Conservation (phyloP, 2,113 vertebrate species). For the Tetrax tetrax region DNA sequence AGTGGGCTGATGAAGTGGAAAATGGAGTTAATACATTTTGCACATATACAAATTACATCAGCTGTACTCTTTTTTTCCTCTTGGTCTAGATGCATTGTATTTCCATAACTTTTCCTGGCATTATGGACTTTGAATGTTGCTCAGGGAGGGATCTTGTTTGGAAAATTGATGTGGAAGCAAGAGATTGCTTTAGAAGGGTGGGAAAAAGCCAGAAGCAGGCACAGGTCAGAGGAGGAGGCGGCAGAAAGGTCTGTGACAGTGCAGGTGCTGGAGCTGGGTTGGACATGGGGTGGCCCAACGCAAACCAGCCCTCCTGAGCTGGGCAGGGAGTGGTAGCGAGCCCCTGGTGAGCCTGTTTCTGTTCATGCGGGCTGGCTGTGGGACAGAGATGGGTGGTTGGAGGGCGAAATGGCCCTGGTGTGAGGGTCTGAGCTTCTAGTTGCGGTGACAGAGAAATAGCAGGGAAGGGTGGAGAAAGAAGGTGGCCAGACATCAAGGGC, state of each 20-base stretch:
- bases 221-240: not conserved
- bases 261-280: not conserved
- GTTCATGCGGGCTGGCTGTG: not conserved
- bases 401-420: not conserved
- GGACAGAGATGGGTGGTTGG: not conserved
- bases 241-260: not conserved
- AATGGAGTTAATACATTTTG: conserved; percentile 5
- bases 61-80: not conserved
- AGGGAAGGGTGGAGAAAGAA: not conserved
- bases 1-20: not conserved
- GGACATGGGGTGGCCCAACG: fast-evolving
- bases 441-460: not conserved
- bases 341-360: not conserved
- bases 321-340: not conserved
- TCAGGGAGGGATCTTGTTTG: not conserved
- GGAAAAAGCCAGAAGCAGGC: not conserved
- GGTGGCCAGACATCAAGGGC: not conserved
- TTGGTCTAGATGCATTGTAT: not conserved
- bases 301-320: not conserved
- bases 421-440: not conserved
- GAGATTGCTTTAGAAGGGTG: not conserved
- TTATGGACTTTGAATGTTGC: not conserved
- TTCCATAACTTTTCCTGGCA: not conserved
- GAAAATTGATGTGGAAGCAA: not conserved
- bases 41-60: not conserved